A percentile compares a stretch with the other conserved stretches of the same genome.
phyloP scores from a whole-genome alignment of 30 jellyfish, hydroid and myxozoan species.

The Catostylus mosaicus region DNA sequence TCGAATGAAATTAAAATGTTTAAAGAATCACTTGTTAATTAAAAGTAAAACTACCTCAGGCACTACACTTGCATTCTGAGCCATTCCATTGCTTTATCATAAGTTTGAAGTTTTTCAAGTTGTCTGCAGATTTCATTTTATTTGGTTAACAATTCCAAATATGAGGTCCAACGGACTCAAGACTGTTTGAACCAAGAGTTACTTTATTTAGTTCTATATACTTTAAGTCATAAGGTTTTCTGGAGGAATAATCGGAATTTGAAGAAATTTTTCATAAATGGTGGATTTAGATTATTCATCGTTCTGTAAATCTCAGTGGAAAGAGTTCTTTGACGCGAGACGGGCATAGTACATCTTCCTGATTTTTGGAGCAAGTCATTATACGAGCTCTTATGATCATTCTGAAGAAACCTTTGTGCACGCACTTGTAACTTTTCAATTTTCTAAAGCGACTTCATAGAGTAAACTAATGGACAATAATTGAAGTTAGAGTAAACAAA shows the following conservation, averaged over 20 bases:
- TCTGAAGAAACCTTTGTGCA: neutral
- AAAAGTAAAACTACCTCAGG: too few species aligned
- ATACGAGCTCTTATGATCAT: neutral
- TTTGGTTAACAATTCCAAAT: slow-evolving; percentile 6
- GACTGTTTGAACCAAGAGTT: slow-evolving; percentile 31
- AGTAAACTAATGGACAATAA: too few species aligned
- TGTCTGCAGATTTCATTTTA: slow-evolving; percentile 16
- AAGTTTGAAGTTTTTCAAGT: neutral
- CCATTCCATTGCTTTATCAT: neutral
- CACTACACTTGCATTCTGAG: neutral
- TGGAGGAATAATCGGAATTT: slow-evolving; percentile 7
- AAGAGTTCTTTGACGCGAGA: slow-evolving; percentile 7
- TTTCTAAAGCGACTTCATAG: neutral
- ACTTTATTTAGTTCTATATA: neutral
- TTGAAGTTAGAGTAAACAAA: too few species aligned
- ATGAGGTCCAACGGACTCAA: slow-evolving; percentile 24
- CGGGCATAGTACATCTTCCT: slow-evolving; percentile 3
- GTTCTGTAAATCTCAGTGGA: neutral
- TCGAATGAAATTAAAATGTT: too few species aligned
- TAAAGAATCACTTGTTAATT: too few species aligned
- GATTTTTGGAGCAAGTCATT: neutral
- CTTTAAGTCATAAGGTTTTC: neutral
- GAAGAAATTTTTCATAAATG: slow-evolving; percentile 14
- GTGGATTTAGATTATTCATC: slow-evolving; percentile 8
- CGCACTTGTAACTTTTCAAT: neutral